These are phyloP conservation scores for Chrysocyon brachyurus DNA, from an alignment of 2,797 vertebrate genomes.

Conservation along the genomic window DNA sequence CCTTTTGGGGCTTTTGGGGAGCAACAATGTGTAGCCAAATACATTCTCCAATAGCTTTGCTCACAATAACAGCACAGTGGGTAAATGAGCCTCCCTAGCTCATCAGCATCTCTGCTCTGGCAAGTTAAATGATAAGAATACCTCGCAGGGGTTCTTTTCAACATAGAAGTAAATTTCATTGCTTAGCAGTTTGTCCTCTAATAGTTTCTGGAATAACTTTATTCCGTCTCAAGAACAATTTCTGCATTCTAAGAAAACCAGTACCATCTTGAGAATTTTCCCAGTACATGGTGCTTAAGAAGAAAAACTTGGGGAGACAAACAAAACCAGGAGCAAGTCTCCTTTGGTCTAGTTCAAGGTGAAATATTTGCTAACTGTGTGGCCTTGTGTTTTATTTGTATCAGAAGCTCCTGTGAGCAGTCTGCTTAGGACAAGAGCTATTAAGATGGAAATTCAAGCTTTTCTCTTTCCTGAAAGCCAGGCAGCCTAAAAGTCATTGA, in stretches of 20 bases:
- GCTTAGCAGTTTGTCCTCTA: background rate
- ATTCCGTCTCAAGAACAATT: constrained; percentile 28
- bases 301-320: background rate
- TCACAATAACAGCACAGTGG: background rate
- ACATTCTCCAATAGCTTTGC: background rate
- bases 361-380: background rate
- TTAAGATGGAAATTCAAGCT: constrained; percentile 16
- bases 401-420: background rate
- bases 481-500: background rate
- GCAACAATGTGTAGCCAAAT: background rate
- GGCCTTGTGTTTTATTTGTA: background rate
- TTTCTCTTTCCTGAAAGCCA: constrained; percentile 25
- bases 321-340: background rate
- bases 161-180: background rate
- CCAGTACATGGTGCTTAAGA: background rate
- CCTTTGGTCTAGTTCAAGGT: background rate
- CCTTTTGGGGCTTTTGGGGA: rapidly evolving
- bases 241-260: constrained; percentile 52
- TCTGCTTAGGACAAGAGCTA: constrained; percentile 46
- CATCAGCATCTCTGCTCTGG: background rate
- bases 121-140: background rate
- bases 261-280: background rate
- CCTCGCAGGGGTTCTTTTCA: background rate
- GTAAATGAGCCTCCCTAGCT: background rate
- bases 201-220: constrained; percentile 25